These are phyloP conservation scores for Lepidotrigona ventralis DNA, from an alignment of 1,140 invertebrate genomes.

Conservation along the genomic window DNA sequence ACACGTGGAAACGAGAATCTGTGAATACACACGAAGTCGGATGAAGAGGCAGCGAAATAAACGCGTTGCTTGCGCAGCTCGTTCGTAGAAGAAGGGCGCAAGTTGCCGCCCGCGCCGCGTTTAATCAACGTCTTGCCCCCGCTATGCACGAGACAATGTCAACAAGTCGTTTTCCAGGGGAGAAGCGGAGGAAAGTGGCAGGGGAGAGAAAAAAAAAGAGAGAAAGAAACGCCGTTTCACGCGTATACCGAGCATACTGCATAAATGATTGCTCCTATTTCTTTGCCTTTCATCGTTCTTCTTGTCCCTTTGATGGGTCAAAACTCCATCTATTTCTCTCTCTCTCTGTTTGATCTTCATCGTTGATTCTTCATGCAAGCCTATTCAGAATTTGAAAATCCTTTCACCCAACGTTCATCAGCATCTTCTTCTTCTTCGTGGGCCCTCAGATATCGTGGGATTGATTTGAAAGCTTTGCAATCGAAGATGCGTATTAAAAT, in stretches of 20 bases:
- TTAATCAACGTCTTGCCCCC: slow-evolving; percentile 43
- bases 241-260: slow-evolving; percentile 34
- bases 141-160: slow-evolving; percentile 30
- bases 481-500: too few relatives aligned
- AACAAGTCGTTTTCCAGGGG: slow-evolving; percentile 18
- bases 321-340: neutral
- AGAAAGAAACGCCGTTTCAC: slow-evolving; percentile 2
- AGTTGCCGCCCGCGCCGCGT: slow-evolving; percentile 1
- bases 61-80: slow-evolving; percentile 26
- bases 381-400: slow-evolving; percentile 41
- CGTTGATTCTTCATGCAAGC: slow-evolving; percentile 15
- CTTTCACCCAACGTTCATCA: slow-evolving; percentile 30
- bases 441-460: too few relatives aligned
- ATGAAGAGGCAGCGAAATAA: slow-evolving; percentile 25
- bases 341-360: slow-evolving; percentile 35
- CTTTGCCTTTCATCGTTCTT: slow-evolving; percentile 25
- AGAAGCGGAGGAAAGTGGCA: neutral
- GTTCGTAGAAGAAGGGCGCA: neutral
- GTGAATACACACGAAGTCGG: slow-evolving; percentile 1
- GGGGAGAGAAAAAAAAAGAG: neutral
- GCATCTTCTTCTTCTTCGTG: neutral
- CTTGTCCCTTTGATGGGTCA: slow-evolving; percentile 31
- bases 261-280: slow-evolving; percentile 61
- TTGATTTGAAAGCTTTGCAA: too few relatives aligned
- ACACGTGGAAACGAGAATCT: slow-evolving; percentile 46